Base-by-base conservation (phyloP, 1,140 invertebrate genomes). In the Chironomus tepperi region DNA sequence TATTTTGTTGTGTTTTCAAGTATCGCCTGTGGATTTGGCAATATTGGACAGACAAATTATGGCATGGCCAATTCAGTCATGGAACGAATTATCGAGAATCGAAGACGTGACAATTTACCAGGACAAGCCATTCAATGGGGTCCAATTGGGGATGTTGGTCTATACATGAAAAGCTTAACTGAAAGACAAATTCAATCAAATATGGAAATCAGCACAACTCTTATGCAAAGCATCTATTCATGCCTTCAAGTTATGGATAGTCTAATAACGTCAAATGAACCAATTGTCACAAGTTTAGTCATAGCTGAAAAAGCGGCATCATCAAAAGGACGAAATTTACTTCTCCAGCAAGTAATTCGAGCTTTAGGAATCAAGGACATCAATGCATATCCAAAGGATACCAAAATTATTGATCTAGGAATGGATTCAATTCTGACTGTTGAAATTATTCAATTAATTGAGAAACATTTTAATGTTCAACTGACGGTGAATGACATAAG, bases 211-310 rank as follows among this genome's bases (percentile, higher is more conserved):
- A 85, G 90, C 76, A 92, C 93, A 7, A 93, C 92, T 5, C 81
- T 93, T 16, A 91, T 91, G 74, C 93, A 95, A 80, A 85, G 88
- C 77, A 91, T 95, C 75, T 84, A 85, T 0, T 92, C 87, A 7
- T 94, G 92, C 83, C 83, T 94, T 6, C 78, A 85, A 75, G 79
- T 84, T 1, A 74, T 89, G 43, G 87, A 89, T 77, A 83, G 84
- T 57, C 91, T 94, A 81, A 79, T 94, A 18, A 86, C 85, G 73
- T 88, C 89, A 78, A 79, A 83, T 16, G 79, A 85, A 6, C 79
- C 86, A n/a, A 86, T 93, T 64, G 88, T 93, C 2, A 88, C 90
- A 0, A 90, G 89, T 77, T 90, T 90, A 80, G 89, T 92, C 0
- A 86, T 90, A 2, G 90, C 89, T 2, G 89, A 91, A 77, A 90